Base-by-base conservation (phyloP, 2,888 invertebrate genomes). In the Drosophila eohydei region DNA sequence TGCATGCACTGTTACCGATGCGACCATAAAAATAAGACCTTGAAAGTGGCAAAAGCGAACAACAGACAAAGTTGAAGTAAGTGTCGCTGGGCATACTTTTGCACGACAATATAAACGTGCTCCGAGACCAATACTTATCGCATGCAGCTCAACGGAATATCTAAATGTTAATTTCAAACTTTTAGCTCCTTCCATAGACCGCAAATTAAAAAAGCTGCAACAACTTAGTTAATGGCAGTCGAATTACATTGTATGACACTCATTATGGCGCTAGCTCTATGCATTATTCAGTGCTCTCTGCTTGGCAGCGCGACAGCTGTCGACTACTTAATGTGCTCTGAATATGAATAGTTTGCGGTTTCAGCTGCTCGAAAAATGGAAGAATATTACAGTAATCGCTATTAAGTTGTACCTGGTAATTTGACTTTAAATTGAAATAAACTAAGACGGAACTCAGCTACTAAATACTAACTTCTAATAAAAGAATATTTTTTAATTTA, bases 211-310 rank as follows among this genome's bases (percentile, higher is more conserved):
- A 41, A 21, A 1, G 6, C 50, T 12, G 50, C 32, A 16, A 16
- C 5, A 11, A 32, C 48, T 50, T 11, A 16, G 3, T 50, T 32
- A 32, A 50, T 50, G 48, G 1, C 6, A 11, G 12, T 34, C 32
- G 7, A 50, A 50, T 38, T 28, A 72, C 59, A 65, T 57, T 78
- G 74, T 56, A 32, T 16, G 38, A 4, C 38, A n/a, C n/a, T 14
- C 41, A 16, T 43, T 74, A 69, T 43, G 59, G 9, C 21, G 14
- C 14, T 54, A 56, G 40, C 21, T 52, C n/a, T 21, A 51, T 73
- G 38, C 30, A 57, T 74, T 52, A 78, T 75, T 74, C 46, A 74
- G 57, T 3, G 9, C 40, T 32, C 32, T 64, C 41, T 21, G 41
- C 26, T 41, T 67, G 26, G 21, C 38, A 32, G 7, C 14, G 16